A percentile compares a stretch with the other conserved stretches of the same genome.
phyloP scores from a whole-genome alignment of 1,140 invertebrate species.

The Drosophila sp. region DNA sequence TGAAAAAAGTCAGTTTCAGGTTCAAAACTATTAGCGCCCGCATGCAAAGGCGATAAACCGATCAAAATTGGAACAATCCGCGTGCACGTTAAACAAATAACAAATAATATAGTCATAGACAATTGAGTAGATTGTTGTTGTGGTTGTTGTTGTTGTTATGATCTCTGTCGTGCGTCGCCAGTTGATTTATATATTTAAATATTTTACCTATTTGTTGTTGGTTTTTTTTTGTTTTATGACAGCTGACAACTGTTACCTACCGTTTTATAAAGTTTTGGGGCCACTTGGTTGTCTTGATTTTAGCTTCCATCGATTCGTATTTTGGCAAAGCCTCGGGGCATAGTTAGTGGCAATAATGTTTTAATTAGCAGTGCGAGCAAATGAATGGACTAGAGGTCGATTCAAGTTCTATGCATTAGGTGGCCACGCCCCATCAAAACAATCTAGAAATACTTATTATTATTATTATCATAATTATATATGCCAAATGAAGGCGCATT shows the following conservation, averaged over 20 bases:
- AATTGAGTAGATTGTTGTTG: slow-evolving; percentile 31
- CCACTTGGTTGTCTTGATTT: slow-evolving; percentile 51
- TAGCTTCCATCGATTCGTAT: slow-evolving; percentile 35
- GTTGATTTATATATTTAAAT: slow-evolving; percentile 20
- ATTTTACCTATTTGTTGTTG: slow-evolving; percentile 16
- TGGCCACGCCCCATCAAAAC: slow-evolving; percentile 26
- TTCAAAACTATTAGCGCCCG: slow-evolving; percentile 59
- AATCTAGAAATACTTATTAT: slow-evolving; percentile 19
- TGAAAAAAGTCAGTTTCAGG: slow-evolving; percentile 29
- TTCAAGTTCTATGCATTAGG: slow-evolving; percentile 10
- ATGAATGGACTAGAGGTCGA: slow-evolving; percentile 30
- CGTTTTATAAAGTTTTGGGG: slow-evolving; percentile 42
- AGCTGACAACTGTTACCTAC: slow-evolving; percentile 59
- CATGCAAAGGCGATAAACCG: slow-evolving; percentile 55
- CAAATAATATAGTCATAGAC: slow-evolving; percentile 42
- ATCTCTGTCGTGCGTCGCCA: slow-evolving; percentile 23
- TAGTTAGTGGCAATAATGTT: slow-evolving; percentile 59
- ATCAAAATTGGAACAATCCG: slow-evolving; percentile 62
- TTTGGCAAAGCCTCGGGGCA: slow-evolving; percentile 50
- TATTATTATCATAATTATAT: slow-evolving; percentile 29
- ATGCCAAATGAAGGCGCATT: slow-evolving; percentile 16
- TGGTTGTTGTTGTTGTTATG: slow-evolving; percentile 20
- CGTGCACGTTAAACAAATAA: slow-evolving; percentile 47
- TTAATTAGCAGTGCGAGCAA: slow-evolving; percentile 50
- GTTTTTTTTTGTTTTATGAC: slow-evolving; percentile 48